Evolutionary conservation across 2,113 vertebrate genomes (phyloP), one percentile per base, ranked within the genome.

Genomic region (Xenopus laevis): DNA sequence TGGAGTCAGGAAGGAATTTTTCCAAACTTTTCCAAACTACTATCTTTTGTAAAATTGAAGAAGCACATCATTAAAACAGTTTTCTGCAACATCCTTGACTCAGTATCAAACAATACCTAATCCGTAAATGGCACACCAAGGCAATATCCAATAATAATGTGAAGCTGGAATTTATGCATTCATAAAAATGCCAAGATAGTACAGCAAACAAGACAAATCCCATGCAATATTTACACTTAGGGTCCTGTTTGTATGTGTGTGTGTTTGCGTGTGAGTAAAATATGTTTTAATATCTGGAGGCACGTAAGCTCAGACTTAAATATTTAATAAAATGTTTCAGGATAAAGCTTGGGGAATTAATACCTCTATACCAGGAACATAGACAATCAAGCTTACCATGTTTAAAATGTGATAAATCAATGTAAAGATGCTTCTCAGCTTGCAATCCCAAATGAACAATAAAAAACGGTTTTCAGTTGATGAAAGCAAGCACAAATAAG

Each of bases 231-330:
- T 92, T 92, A 92, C 91, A 89, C 85, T 85, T 88, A 72, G 79
- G 86, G 85, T 86, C 86, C 81, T 52, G 23, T 63, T 63, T 68
- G 40, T 59, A 33, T 72, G 27, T 23, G 47, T 53, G 17, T 27
- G 1, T 23, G 4, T 40, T 17, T 64, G 60, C 53, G 65, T 45
- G 72, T 75, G 65, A 52, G 81, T 91, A 92, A 93, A 91, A 91
- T 91, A 91, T 91, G 91, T 83, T 92, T 93, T 92, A 92, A 92
- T 93, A 92, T 93, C 90, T 91, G 90, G 88, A 90, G 90, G 90
- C 91, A 92, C 90, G 89, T 88, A 83, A 87, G 89, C 66, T 87
- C 83, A 27, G 86, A 85, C 89, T 93, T 92, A 92, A 93, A 93
- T 93, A 92, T 93, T 93, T 93, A 53, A 93, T 93, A 92, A 92